Base-by-base conservation (phyloP, 1,140 invertebrate species). In the Acarapis woodi region DNA sequence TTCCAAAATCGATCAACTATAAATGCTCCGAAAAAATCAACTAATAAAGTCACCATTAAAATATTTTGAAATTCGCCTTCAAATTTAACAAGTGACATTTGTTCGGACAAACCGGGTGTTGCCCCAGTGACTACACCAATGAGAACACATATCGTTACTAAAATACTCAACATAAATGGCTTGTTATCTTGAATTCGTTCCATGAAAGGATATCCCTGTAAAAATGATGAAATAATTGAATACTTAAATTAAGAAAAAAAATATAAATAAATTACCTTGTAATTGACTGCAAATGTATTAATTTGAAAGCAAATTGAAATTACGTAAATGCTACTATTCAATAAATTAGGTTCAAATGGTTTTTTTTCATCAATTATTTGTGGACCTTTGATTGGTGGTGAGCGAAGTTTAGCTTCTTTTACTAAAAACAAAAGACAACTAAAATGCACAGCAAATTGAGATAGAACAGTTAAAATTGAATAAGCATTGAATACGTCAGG, bases 401-500 rank as follows among this genome's bases (percentile, higher is more conserved):
- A 38, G 6, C 29, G 9, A 6, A 21, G 24, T 1, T 18, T 30
- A 3, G 79, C 77, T 57, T 77, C 66, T 45, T 66, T 65, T 5
- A 93, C 82, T 33, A 99, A 57, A 55, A 71, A 93, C 22, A 96
- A 67, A 15, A 99, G 63, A 49, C 77, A 75, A 2, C 66, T 51
- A 59, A 99, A 96, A 54, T 99, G 93, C 8, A 97, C 73, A 29
- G 70, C 64, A 60, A 99, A 99, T 60, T 99, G 93, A 4, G 74
- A 54, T 9, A 93, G 57, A 19, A 99, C 90, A 9, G 93, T 97
- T 35, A 83, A 58, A 38, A 99, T 69, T 1, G 90, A 97, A 53
- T 99, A 99, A 6, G 82, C 51, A 61, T 99, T 99, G 55, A 99
- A 97, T 44, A 99, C 99, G 55, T 97, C 97, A 32, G 93, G 82